Base-by-base conservation (phyloP, 2,797 vertebrate species). In the Brachymystax lenok region DNA sequence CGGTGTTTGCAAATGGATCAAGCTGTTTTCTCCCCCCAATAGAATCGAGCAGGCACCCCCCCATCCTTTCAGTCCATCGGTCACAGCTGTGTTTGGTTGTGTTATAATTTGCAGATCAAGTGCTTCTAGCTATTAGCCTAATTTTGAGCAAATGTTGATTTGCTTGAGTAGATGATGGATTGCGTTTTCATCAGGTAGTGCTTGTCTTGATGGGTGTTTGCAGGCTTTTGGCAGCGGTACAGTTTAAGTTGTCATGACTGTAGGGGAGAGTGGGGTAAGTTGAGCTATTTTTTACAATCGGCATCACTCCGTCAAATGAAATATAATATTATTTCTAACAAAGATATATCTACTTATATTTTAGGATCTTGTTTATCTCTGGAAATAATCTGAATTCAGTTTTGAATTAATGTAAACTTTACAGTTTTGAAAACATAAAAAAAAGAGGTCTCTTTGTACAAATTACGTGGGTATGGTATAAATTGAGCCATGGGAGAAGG, bases 161-260 rank as follows among this genome's bases (percentile, higher is more conserved):
- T 82, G 84, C 81, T 83, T 88, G 88, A 85, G 88, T 87, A 80
- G 82, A 83, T 84, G 81, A 88, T 87, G 88, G 84, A 87, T 88
- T 85, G 71, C 72, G 54, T 85, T 86, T 84, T 87, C 74, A 63
- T 67, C 76, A 79, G 80, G 71, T 75, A 80, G 75, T 16, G 24
- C 70, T 72, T 7, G 21, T 72, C 27, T 24, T 17, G 50, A 13
- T 46, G 24, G 10, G 51, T 30, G 51, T 72, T 19, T 19, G 24
- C 14, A 56, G 12, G 6, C 27, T 30, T 30, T 1, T 46, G 10
- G 40, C 40, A 46, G 40, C 13, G 40, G 24, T 19, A 28, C 46
- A 61, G n/a, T n/a, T 7, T 6, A 8, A 21, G 59, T 17, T 61
- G 8, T 24, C 8, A 12, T 24, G 59, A 24, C 59, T 46, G 0